Evolutionary conservation across 2,113 vertebrate species (phyloP), one percentile per base, ranked within the genome.

Genomic region (Colistium nudipinnis): DNA sequence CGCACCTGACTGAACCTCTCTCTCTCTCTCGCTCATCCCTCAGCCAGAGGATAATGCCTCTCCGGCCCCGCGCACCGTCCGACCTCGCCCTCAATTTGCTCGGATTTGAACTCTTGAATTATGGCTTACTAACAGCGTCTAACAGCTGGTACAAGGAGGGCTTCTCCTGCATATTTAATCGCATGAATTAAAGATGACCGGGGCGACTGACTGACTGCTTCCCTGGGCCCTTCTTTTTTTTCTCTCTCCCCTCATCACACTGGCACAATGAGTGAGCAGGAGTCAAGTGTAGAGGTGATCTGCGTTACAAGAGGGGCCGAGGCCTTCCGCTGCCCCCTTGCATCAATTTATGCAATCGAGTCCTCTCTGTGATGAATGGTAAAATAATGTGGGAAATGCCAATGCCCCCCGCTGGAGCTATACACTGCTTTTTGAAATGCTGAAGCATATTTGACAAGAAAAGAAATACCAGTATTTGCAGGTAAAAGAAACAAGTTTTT

Each of bases 161-260:
- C 83, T 78, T 55, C 81, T 83, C 75, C 87, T 89, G 87, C 86
- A 86, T 88, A 80, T 88, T 88, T 90, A 89, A 90, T 87, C 43
- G 49, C 68, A 88, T 87, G 86, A 90, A 89, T 89, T 89, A 88
- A 89, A 89, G 86, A 89, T 89, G 86, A 88, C 77, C 87, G 49
- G 79, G 81, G n/a, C n/a, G n/a, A n/a, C n/a, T n/a, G n/a, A n/a
- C n/a, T 84, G 83, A 76, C 87, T 69, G 78, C 69, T 62, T 84
- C 70, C 63, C 63, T 35, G 48, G 76, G 51, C 64, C 60, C 44
- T 70, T 61, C 53, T 54, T 67, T 62, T 53, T 44, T 47, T 64
- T 80, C 33, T 61, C 53, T 54, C 64, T 62, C 49, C 48, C 51
- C 67, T 80, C 33, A 30, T 53, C 65, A 36, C 75, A 19, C 62